Base-by-base conservation (phyloP, 2,888 invertebrate genomes). In the Pyrrhia umbra region DNA sequence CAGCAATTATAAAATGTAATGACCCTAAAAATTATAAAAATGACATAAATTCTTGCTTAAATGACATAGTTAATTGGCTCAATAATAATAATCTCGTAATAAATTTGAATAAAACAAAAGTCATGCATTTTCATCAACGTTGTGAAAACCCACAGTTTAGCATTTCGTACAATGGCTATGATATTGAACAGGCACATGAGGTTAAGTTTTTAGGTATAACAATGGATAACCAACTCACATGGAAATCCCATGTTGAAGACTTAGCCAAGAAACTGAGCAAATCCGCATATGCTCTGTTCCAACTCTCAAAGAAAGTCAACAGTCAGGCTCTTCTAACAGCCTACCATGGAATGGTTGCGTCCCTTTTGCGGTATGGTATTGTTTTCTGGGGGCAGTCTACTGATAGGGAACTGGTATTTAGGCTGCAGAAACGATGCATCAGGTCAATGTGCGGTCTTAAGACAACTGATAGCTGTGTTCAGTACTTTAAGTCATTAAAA, bases 301-400 rank as follows among this genome's bases (percentile, higher is more conserved):
- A 51, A 25, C 6, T 40, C 0, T 25, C 40, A 2, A 40, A 18
- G 6, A 40, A 13, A 18, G n/a, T 18, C 13, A 40, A 40, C 16
- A 25, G 1, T 25, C 23, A 51, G 0, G 39, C 51, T 13, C 15
- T 39, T 1, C 25, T 40, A 13, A 27, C 13, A 9, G 40, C 51
- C 13, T 45, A 45, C n/a, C 45, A 45, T 45, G 45, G 45, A 15
- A n/a, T 45, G n/a, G 25, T 46, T 3, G 45, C 16, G 3, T 16
- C 46, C 3, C 9, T 27, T 25, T 1, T 46, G 9, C 8, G 46
- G 4, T 46, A 46, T 15, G 25, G 15, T 4, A 9, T 46, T 16
- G 16, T 46, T 46, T 46, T 46, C 15, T 46, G 46, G 46, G 46
- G 46, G 10, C 21, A 46, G 9, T 45, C 45, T 3, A 18, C 25